phyloP scores from a whole-genome alignment of 2,888 invertebrate genomes.

The Achlya flavicornis region DNA sequence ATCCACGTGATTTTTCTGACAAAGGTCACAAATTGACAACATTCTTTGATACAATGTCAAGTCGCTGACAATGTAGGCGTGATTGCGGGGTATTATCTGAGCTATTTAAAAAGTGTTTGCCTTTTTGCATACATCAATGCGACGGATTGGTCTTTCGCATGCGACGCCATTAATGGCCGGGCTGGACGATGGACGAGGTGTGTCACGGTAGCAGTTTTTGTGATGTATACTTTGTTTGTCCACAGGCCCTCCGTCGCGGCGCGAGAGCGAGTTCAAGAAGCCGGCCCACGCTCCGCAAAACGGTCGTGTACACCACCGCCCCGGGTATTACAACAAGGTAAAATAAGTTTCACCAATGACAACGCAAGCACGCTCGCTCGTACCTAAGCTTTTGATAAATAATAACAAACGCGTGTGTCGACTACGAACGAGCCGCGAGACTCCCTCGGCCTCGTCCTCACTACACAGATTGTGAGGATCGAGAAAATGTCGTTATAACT shows the following conservation, averaged over 20 bases:
- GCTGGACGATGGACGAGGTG: neutral
- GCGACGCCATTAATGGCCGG: neutral
- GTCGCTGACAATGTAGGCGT: neutral
- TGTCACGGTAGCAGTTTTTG: neutral
- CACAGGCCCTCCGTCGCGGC: conserved; percentile 78
- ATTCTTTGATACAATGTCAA: no score
- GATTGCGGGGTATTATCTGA: neutral
- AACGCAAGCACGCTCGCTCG: conserved; percentile 21
- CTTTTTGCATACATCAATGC: conserved; percentile 10
- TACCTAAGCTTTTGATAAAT: conserved; percentile 41
- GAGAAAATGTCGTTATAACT: conserved; percentile 31
- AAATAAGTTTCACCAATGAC: conserved; percentile 23
- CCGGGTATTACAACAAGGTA: conserved; percentile 73
- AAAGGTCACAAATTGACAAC: no score
- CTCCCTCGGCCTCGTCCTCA: conserved; percentile 17
- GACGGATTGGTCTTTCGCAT: conserved; percentile 2
- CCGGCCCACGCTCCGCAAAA: conserved; percentile 82
- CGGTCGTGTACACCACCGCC: conserved; percentile 74
- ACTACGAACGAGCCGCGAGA: conserved; percentile 32
- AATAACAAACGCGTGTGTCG: conserved; percentile 48
- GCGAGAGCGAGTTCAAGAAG: conserved; percentile 86
- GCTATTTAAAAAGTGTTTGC: conserved; percentile 11
- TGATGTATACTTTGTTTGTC: conserved; percentile 42
- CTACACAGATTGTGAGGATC: conserved; percentile 33
- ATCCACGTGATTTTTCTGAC: no score